Conservation (phyloP, 2,888 invertebrate genomes). For the Lomographa bimaculata region DNA sequence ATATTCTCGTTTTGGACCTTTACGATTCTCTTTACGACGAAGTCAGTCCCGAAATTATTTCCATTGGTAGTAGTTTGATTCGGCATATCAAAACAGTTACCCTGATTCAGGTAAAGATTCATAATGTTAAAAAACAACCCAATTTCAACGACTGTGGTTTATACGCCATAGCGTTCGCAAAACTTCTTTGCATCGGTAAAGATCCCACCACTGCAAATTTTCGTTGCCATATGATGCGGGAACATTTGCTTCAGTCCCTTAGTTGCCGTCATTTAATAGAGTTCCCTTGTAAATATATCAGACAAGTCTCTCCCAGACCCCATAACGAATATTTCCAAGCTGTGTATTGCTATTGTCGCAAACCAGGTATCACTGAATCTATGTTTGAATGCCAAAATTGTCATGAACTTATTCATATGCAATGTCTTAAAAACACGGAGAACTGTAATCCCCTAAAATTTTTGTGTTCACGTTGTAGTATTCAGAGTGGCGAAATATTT, state of each 20-base stretch:
- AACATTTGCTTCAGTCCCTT: background rate
- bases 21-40: conserved; percentile 1
- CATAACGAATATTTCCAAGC: too few species aligned
- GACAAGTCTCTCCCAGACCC: too few species aligned
- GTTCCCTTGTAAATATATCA: too few species aligned
- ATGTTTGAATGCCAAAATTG: background rate
- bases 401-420: background rate
- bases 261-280: background rate
- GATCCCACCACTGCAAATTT: too few species aligned
- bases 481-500: too few species aligned
- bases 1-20: conserved; percentile 5
- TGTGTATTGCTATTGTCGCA: too few species aligned
- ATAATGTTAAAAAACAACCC: too few species aligned
- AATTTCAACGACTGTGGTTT: conserved; percentile 6
- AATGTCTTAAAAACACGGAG: background rate
- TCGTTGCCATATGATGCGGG: background rate
- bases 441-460: too few species aligned
- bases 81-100: background rate
- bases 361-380: too few species aligned
- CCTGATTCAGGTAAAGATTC: too few species aligned
- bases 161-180: conserved; percentile 5
- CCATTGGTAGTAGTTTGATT: conserved; percentile 5
- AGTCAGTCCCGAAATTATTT: conserved; percentile 5
- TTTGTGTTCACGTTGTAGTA: too few species aligned
- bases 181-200: conserved; percentile 5